Evolutionary conservation across 2,888 invertebrate genomes (phyloP).

Genomic region (Volucella inflata): DNA sequence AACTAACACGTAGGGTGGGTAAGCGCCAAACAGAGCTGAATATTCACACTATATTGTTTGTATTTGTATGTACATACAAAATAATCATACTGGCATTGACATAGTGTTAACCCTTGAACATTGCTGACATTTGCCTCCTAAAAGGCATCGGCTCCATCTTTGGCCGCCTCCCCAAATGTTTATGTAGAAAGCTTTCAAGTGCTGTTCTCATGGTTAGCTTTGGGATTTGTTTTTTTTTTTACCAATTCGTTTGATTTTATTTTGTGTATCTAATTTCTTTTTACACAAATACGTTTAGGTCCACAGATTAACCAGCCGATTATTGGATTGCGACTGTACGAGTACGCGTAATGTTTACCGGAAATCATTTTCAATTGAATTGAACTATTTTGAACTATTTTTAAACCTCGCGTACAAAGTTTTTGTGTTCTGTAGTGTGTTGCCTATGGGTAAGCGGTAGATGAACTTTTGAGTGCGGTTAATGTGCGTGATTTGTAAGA

Average conservation of each 20-base stretch:
- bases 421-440: constrained; percentile 46
- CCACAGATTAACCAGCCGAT: constrained; percentile 46
- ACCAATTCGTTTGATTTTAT: constrained; percentile 11
- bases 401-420: constrained; percentile 31
- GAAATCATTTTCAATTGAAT: constrained; percentile 69
- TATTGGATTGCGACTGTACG: background rate
- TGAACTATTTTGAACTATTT: constrained; percentile 65
- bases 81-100: constrained; percentile 63
- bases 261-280: background rate
- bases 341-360: constrained; percentile 44
- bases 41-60: background rate
- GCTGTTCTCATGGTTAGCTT: constrained; percentile 49
- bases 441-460: constrained; percentile 27
- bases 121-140: constrained; percentile 71
- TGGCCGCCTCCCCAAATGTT: constrained; percentile 38
- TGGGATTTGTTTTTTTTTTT: constrained; percentile 11
- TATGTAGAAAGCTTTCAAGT: constrained; percentile 72
- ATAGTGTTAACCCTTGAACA: constrained; percentile 74
- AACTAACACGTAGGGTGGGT: constrained; percentile 52
- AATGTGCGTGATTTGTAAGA: constrained; percentile 66
- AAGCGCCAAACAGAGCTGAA: background rate
- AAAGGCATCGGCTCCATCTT: constrained; percentile 46
- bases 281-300: constrained; percentile 39
- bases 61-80: constrained; percentile 46
- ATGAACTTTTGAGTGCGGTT: constrained; percentile 38